These are phyloP conservation scores for Propithecus deckenii DNA, from an alignment of 2,797 vertebrate genomes.

Conservation along the genomic window DNA sequence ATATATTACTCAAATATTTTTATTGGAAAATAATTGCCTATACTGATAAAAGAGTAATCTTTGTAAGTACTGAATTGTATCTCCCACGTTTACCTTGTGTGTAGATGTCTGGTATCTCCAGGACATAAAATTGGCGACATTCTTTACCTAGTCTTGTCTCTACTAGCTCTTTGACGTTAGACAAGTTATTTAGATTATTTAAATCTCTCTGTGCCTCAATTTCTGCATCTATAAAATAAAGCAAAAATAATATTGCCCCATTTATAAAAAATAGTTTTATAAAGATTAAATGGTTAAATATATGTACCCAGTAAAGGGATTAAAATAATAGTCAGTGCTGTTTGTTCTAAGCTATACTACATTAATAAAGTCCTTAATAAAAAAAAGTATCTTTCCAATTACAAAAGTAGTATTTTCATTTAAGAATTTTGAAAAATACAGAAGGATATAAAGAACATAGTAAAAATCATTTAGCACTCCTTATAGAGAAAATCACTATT, in stretches of 20 bases:
- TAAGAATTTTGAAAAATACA: not conserved
- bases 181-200: not conserved
- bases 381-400: not conserved
- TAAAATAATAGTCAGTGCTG: not conserved
- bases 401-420: not conserved
- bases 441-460: not conserved
- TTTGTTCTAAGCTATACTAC: not conserved
- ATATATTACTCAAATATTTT: not conserved
- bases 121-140: not conserved
- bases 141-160: not conserved
- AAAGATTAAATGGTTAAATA: constrained; percentile 18
- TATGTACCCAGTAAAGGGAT: not conserved
- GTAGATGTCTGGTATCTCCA: not conserved
- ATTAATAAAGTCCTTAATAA: not conserved
- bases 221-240: constrained; percentile 10
- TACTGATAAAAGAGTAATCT: not conserved
- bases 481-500: not conserved
- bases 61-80: constrained; percentile 3
- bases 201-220: not conserved
- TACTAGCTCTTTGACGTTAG: not conserved
- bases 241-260: not conserved
- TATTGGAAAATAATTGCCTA: not conserved
- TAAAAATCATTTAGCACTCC: not conserved
- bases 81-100: not conserved
- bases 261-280: not conserved